Evolutionary conservation across 2,888 invertebrate genomes (phyloP), one percentile per base, ranked within the genome.

Genomic region (Liposcelis brunnea): DNA sequence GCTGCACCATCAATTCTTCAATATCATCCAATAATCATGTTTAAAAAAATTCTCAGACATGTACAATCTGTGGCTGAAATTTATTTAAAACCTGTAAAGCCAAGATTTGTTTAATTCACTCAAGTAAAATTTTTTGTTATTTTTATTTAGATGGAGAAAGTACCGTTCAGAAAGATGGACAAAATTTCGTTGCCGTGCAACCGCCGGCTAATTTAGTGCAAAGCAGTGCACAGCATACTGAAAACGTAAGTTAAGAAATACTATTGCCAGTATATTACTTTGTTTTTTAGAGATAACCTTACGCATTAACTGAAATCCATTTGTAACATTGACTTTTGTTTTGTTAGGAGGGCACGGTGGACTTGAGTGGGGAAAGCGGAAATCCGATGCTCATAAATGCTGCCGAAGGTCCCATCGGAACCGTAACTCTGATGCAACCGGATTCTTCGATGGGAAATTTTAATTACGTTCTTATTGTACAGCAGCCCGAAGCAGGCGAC

Each of bases 391-490:
- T 71, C 10, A 63, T 71, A 8, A 70, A 71, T 58, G 66, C 72
- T 15, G 70, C 69, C 5, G 77, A 77, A 52, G 69, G 26, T 6
- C 8, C 72, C 2, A 85, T 74, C 61, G 85, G 85, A 63, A 79
- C 86, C 0, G 81, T 89, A 1, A 85, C 87, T 1, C 74, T 89
- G 50, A 77, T 89, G 42, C 87, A 87, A 0, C 78, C 85, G 0
- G 81, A 83, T 51, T 71, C 72, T 1, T 74, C 73, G 54, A 72
- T 75, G 19, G 82, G 81, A 1, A 87, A 89, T 65, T 75, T 89
- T 31, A 86, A 84, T 64, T 90, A 89, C 58, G 84, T 91, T 0
- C 70, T 90, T 11, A 85, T 90, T 47, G 84, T 90, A 10, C 80
- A 81, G 55, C 80, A 80, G 53, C 75, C 77, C 4, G 74, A 71